phyloP scores from a whole-genome alignment of 2,797 vertebrate genomes.

The Lacerta agilis region DNA sequence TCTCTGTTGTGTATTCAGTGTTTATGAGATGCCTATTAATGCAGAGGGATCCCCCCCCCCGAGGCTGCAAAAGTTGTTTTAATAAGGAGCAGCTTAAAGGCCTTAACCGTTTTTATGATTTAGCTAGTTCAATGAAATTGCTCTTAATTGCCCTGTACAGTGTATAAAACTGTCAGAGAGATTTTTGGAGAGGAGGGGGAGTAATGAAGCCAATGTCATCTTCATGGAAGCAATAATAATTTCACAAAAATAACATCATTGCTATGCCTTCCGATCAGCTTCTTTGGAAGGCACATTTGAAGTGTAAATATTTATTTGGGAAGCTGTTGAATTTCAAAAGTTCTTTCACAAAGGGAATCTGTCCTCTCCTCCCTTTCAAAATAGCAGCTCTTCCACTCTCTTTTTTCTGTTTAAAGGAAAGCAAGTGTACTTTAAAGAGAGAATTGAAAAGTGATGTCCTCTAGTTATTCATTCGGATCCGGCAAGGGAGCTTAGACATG shows the following conservation, averaged over 20 bases:
- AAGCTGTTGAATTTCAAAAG: slow-evolving; percentile 34
- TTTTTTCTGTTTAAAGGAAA: background rate
- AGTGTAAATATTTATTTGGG: slow-evolving; percentile 43
- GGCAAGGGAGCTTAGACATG: background rate
- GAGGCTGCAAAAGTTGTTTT: slow-evolving; percentile 37
- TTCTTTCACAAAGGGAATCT: background rate
- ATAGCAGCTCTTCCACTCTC: slow-evolving; percentile 2
- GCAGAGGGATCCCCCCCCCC: background rate
- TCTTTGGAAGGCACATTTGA: slow-evolving; percentile 57
- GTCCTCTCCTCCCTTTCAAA: slow-evolving; percentile 27
- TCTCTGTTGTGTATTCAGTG: background rate
- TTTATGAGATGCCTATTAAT: slow-evolving; percentile 10
- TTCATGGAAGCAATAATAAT: slow-evolving; percentile 55
- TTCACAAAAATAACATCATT: slow-evolving; percentile 20
- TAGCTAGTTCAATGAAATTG: slow-evolving; percentile 47
- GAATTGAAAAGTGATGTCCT: background rate
- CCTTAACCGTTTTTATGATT: slow-evolving; percentile 21
- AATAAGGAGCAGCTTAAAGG: slow-evolving; percentile 27
- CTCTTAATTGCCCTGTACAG: slow-evolving; percentile 31
- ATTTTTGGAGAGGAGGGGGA: background rate
- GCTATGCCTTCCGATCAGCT: slow-evolving; percentile 33
- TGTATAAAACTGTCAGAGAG: slow-evolving; percentile 36
- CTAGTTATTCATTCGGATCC: background rate
- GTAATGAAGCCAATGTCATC: slow-evolving; percentile 48
- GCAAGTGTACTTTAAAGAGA: background rate